Evolutionary conservation across 2,888 invertebrate genomes (phyloP).

Genomic region (Phorcus lineatus): DNA sequence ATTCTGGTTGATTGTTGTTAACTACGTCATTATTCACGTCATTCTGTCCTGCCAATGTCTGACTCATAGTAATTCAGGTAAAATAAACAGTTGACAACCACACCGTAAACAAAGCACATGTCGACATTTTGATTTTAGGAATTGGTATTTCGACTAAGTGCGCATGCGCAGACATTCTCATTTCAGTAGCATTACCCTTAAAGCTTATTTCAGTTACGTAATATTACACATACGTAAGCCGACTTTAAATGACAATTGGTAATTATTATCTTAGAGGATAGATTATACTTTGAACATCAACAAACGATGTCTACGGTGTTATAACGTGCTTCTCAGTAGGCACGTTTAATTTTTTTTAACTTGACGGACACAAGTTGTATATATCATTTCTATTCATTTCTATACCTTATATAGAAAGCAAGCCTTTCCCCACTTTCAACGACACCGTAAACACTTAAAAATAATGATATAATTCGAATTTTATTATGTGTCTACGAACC

Average conservation of each 20-base stretch:
- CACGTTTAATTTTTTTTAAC: too few relatives aligned
- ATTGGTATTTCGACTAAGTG: slow-evolving; percentile 21
- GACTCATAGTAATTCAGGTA: slow-evolving; percentile 28
- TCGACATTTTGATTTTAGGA: slow-evolving; percentile 37
- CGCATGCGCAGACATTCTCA: slow-evolving; percentile 21
- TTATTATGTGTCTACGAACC: too few relatives aligned
- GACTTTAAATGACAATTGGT: background rate
- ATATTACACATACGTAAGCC: background rate
- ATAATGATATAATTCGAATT: too few relatives aligned
- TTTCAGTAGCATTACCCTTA: background rate
- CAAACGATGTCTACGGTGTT: background rate
- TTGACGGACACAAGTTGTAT: too few relatives aligned
- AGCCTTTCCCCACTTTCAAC: too few relatives aligned
- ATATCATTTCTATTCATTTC: too few relatives aligned
- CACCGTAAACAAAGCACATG: slow-evolving; percentile 42
- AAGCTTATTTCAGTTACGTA: background rate
- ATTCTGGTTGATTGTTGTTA: slow-evolving; percentile 28
- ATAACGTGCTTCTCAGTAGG: too few relatives aligned
- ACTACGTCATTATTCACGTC: slow-evolving; percentile 28
- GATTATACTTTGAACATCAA: background rate
- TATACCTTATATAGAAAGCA: too few relatives aligned
- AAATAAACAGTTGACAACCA: slow-evolving; percentile 18
- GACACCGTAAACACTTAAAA: too few relatives aligned
- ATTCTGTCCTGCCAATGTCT: slow-evolving; percentile 4
- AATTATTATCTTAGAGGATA: background rate